Conservation (phyloP, 37 sponge, comb jelly and placozoan genomes). For the Aphrocallistes beatrix region DNA sequence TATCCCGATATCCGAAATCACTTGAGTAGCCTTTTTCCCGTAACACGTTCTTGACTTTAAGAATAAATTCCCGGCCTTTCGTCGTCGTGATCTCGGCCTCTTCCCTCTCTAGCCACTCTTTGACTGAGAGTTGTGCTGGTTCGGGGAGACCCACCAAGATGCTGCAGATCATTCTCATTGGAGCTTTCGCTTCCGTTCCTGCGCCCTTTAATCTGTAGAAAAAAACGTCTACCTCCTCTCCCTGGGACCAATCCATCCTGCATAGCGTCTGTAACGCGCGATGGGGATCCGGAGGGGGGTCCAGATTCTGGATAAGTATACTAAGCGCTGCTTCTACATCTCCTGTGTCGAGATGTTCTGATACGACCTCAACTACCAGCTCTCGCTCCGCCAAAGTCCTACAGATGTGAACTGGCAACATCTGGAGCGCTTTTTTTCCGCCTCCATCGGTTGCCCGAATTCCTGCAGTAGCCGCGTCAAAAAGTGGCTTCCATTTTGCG, state of each 20-base stretch:
- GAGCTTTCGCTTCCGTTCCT: neutral
- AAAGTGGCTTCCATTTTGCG: neutral
- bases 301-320: neutral
- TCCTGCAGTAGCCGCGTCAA: conserved; percentile 7
- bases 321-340: neutral
- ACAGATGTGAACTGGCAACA: neutral
- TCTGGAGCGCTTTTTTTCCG: neutral
- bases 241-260: neutral
- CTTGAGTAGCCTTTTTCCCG: neutral
- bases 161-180: neutral
- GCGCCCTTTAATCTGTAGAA: neutral
- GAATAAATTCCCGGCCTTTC: neutral
- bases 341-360: neutral
- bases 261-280: conserved; percentile 2
- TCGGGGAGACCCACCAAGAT: neutral
- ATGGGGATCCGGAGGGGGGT: neutral
- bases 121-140: neutral
- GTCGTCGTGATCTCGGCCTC: neutral
- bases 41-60: neutral
- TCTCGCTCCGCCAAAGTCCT: neutral
- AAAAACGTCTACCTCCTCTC: conserved; percentile 10
- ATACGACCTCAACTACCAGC: neutral
- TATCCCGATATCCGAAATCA: neutral
- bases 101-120: conserved; percentile 7
- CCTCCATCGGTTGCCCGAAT: neutral